Evolutionary conservation across 2,888 invertebrate species (phyloP), one percentile per base, ranked within the genome.

Genomic region (Maniola hyperantus): DNA sequence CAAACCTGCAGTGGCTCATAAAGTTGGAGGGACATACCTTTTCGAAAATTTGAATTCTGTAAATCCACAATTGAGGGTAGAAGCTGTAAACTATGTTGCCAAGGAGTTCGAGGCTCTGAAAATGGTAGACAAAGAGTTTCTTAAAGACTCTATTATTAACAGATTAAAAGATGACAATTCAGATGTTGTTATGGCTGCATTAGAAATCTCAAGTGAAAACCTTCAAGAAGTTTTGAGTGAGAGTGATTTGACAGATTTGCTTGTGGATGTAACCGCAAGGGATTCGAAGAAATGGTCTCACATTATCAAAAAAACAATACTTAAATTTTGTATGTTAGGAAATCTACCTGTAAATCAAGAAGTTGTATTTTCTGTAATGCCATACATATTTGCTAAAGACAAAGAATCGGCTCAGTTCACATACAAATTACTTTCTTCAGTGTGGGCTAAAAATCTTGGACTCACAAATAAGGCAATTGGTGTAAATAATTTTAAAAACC

Each of bases 21-120:
- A 90, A 79, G 83, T 93, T 11, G 91, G 91, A 58, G 89, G 89
- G 0, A 90, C 88, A 46, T 91, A 93, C 63, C 88, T 96, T 0
- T 94, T 95, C 75, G 94, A 96, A 78, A 95, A 95, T 72, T 84
- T 97, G 0, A 96, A 96, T 76, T 96, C 98, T 82, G 89, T 95
- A 0, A 95, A 94, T 75, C 83, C 95, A 0, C 85, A 93, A 57
- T 90, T 96, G 63, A 93, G 98, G 71, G 85, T 94, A 2, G 89
- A 94, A 76, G 97, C 96, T 0, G 89, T 97, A 0, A 91, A 94
- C 72, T 94, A 94, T 71, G 85, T 97, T 10, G 84, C 94, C 0
- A 89, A 93, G 68, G 93, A 94, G 71, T 93, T 92, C 72, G 74
- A 87, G 10, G 74, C 82, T 20, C 81, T 94, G 20, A 90, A 87